Conservation (phyloP, 2,113 vertebrate species). For the Heptranchias perlo region DNA sequence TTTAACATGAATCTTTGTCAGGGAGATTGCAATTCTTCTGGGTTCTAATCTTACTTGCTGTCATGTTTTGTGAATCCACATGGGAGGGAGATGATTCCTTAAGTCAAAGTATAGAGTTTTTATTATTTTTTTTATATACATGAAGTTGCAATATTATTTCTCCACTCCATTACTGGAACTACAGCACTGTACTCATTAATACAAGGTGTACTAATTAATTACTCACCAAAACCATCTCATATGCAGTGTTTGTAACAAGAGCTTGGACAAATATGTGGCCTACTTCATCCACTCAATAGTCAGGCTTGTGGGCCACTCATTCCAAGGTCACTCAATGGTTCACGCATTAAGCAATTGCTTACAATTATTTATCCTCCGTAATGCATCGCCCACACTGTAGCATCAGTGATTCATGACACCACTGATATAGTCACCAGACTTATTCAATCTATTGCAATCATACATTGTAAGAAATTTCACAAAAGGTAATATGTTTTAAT, state of each 20-base stretch:
- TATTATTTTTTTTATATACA: too few species aligned
- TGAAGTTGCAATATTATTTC: neutral
- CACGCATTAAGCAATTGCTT: neutral
- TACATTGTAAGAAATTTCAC: neutral
- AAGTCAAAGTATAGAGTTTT: neutral
- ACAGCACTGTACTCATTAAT: neutral
- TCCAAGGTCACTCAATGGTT: neutral
- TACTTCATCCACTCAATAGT: neutral
- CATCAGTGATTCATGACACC: neutral
- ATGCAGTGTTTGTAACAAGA: neutral
- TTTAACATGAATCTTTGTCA: neutral
- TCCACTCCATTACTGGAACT: neutral
- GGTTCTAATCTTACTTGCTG: neutral
- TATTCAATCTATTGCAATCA: neutral
- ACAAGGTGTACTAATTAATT: too few species aligned
- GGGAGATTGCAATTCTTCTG: neutral
- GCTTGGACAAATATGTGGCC: neutral
- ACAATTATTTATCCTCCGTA: neutral
- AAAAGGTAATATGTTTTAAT: neutral
- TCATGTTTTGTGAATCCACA: neutral
- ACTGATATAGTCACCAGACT: neutral
- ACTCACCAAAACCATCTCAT: neutral
- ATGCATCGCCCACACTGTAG: neutral
- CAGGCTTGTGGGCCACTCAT: neutral
- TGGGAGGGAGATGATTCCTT: neutral